Evolutionary conservation across 2,113 vertebrate species (phyloP).

Genomic region (Stomatorhinus ivindoensis): DNA sequence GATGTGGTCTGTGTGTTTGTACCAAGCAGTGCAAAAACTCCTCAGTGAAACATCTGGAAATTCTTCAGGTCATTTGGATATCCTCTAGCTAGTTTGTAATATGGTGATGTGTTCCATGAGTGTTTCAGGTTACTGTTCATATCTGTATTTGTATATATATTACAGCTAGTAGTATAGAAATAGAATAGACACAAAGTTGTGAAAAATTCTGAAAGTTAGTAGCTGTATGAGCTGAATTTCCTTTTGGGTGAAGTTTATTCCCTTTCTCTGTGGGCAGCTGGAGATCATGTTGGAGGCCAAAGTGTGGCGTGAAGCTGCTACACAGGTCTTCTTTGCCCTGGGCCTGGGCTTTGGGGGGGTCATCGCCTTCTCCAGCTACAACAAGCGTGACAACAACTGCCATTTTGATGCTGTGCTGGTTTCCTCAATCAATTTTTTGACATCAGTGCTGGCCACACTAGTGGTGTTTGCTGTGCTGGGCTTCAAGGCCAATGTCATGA

Average conservation of each 20-base stretch:
- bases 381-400: constrained; percentile 98
- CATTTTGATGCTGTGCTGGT: constrained; percentile 95
- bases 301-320: constrained; percentile 93
- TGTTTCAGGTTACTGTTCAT: neutral
- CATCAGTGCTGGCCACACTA: constrained; percentile 91
- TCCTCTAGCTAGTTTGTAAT: neutral
- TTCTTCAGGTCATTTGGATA: neutral
- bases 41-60: neutral
- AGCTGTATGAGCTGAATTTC: neutral
- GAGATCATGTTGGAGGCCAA: constrained; percentile 94
- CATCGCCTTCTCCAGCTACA: constrained; percentile 99
- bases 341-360: constrained; percentile 95
- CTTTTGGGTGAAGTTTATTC: neutral
- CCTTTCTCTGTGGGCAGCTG: constrained; percentile 68
- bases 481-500: constrained; percentile 95
- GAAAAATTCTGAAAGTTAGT: neutral
- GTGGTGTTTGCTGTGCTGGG: constrained; percentile 97
- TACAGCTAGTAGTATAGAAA: neutral
- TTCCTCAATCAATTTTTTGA: constrained; percentile 97
- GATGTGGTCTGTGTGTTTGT: neutral
- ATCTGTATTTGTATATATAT: neutral
- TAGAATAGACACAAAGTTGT: neutral
- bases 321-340: constrained; percentile 96
- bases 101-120: neutral
- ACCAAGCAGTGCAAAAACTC: neutral